These are phyloP conservation scores for Reinhardtius hippoglossoides DNA, from an alignment of 2,113 vertebrate species.

Conservation along the genomic window DNA sequence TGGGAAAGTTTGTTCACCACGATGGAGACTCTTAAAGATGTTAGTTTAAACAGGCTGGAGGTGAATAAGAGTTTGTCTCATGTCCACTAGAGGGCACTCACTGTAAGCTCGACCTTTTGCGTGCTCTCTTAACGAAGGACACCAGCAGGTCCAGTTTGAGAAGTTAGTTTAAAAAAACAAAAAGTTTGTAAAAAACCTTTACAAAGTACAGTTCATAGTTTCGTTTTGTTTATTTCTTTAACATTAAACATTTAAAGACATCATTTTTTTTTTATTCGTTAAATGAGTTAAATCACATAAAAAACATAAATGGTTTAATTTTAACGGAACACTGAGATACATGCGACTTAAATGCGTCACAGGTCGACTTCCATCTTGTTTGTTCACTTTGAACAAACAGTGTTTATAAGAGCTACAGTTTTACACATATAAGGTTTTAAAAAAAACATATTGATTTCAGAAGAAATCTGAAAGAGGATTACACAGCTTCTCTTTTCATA, in stretches of 20 bases:
- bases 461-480: constrained; percentile 21
- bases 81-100: too few relatives aligned
- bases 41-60: too few relatives aligned
- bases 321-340: constrained; percentile 12
- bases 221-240: not conserved
- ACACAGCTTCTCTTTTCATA: constrained; percentile 4
- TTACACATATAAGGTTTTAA: constrained; percentile 22
- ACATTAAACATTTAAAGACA: constrained; percentile 2
- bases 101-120: too few relatives aligned
- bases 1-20: too few relatives aligned
- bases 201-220: not conserved
- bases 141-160: too few relatives aligned
- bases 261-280: not conserved
- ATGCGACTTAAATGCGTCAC: constrained; percentile 25
- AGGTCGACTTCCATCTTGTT: not conserved
- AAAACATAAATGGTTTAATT: constrained; percentile 15
- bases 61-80: too few relatives aligned
- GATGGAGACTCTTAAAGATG: too few relatives aligned
- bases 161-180: too few relatives aligned
- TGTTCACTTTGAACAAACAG: constrained; percentile 14
- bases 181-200: too few relatives aligned
- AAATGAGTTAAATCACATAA: constrained; percentile 29
- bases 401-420: constrained; percentile 6
- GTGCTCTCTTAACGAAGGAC: too few relatives aligned
- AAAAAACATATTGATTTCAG: constrained; percentile 23